Conservation (phyloP, 2,797 vertebrate genomes). For the Zenarchopterus dispar region DNA sequence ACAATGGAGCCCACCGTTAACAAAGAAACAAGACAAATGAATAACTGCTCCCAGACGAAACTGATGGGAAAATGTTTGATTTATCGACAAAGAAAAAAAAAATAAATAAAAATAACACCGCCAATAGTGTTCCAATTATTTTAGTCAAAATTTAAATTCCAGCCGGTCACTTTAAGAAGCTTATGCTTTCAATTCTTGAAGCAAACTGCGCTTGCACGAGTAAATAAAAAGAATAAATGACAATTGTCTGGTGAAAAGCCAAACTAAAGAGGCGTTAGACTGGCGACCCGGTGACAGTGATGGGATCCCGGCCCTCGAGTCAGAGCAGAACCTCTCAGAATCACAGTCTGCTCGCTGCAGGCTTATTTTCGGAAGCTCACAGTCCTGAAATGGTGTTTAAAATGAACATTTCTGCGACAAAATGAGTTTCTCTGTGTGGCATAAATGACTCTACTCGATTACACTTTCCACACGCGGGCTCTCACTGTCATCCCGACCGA, state of each 20-base stretch:
- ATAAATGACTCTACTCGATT: constrained; percentile 60
- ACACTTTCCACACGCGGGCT: constrained; percentile 35
- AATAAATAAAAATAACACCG: too few species aligned
- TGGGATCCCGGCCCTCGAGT: constrained; percentile 3
- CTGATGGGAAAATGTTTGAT: too few species aligned
- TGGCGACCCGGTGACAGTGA: neutral
- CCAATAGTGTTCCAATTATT: too few species aligned
- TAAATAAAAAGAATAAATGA: constrained; percentile 4
- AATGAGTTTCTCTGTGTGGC: constrained; percentile 52
- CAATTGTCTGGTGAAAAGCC: constrained; percentile 10
- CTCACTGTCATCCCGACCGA: constrained; percentile 42
- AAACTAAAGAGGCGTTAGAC: constrained; percentile 23
- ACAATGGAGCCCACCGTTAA: too few species aligned
- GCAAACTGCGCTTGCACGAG: neutral
- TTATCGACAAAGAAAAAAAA: too few species aligned
- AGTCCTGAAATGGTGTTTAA: constrained; percentile 47
- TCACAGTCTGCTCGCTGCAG: constrained; percentile 2
- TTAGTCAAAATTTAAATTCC: too few species aligned
- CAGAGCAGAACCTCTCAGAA: constrained; percentile 2
- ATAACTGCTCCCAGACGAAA: too few species aligned
- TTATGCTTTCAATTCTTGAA: too few species aligned
- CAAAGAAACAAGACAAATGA: too few species aligned
- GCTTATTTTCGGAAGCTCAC: constrained; percentile 26
- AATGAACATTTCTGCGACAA: constrained; percentile 49
- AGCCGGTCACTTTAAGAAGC: too few species aligned